phyloP scores from a whole-genome alignment of 2,113 vertebrate genomes.

The Epinephelus fuscoguttatus region DNA sequence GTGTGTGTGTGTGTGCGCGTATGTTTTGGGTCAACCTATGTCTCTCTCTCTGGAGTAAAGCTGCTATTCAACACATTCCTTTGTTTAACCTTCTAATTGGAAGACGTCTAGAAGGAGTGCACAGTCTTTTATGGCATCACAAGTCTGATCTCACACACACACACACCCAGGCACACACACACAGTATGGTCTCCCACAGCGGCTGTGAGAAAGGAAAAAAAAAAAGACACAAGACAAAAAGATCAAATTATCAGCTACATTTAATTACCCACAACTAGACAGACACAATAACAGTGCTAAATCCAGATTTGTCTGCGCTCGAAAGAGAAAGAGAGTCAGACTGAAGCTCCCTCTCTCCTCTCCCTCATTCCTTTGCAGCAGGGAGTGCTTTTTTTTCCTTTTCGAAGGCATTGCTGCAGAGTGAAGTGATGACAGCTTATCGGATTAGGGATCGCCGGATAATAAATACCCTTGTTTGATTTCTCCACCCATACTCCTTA shows the following conservation, averaged over 20 bases:
- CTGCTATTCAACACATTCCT: conserved; percentile 61
- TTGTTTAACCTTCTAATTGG: conserved; percentile 81
- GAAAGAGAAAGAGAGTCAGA: conserved; percentile 48
- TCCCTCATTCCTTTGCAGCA: conserved; percentile 53
- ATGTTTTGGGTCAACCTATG: conserved; percentile 20
- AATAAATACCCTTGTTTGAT: conserved; percentile 84
- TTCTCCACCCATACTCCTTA: conserved; percentile 79
- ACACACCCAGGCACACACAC: conserved; percentile 2
- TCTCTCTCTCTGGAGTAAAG: conserved; percentile 35
- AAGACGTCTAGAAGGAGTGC: conserved; percentile 58
- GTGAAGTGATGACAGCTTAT: conserved; percentile 84
- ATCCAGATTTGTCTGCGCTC: conserved; percentile 67
- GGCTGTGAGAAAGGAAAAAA: conserved; percentile 68
- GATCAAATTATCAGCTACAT: conserved; percentile 83
- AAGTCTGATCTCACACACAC: conserved; percentile 41
- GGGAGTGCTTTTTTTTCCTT: conserved; percentile 12
- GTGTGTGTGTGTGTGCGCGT: conserved; percentile 27
- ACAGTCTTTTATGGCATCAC: conserved; percentile 54
- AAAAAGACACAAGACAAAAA: conserved; percentile 76
- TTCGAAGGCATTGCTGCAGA: conserved; percentile 69
- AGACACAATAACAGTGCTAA: conserved; percentile 78
- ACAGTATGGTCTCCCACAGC: conserved; percentile 48
- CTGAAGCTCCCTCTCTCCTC: conserved; percentile 21
- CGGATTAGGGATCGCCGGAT: conserved; percentile 80
- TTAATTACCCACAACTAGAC: conserved; percentile 83